Evolutionary conservation across 2,888 invertebrate species (phyloP).

Genomic region (Onchidella celtica): DNA sequence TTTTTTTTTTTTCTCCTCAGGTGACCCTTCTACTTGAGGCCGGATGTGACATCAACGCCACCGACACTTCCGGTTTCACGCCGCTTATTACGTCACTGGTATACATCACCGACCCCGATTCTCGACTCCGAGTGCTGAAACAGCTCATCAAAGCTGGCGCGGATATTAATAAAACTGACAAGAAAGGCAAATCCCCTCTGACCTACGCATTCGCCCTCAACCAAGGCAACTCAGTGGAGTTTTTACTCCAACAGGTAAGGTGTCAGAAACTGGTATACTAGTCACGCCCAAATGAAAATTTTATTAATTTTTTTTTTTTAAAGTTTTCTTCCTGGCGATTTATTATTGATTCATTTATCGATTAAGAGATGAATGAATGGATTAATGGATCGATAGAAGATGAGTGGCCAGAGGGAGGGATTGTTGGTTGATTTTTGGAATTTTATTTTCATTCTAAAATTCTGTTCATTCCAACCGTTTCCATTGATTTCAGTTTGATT

Average conservation of each 20-base stretch:
- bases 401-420: too few relatives aligned
- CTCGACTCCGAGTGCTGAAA: constrained; percentile 50
- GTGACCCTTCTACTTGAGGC: constrained; percentile 57
- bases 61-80: constrained; percentile 57
- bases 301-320: too few relatives aligned
- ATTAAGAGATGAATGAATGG: too few relatives aligned
- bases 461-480: too few relatives aligned
- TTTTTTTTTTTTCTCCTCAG: constrained; percentile 49
- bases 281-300: too few relatives aligned
- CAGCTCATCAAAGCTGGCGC: constrained; percentile 55
- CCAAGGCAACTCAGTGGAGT: constrained; percentile 54
- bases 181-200: constrained; percentile 58
- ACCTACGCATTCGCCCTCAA: constrained; percentile 61
- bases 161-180: constrained; percentile 59
- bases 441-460: too few relatives aligned
- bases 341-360: too few relatives aligned
- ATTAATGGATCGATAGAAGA: too few relatives aligned
- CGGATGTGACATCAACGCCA: constrained; percentile 56
- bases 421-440: too few relatives aligned
- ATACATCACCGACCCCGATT: constrained; percentile 50
- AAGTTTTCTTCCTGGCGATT: too few relatives aligned
- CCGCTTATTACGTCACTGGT: constrained; percentile 59
- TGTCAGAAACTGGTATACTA: too few relatives aligned
- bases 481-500: too few relatives aligned
- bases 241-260: constrained; percentile 58